A percentile compares a stretch with the other conserved stretches of the same genome.
Evolutionary conservation across 64 coral and sea anemone genomes (phyloP).

Genomic region (Montipora capricornis): DNA sequence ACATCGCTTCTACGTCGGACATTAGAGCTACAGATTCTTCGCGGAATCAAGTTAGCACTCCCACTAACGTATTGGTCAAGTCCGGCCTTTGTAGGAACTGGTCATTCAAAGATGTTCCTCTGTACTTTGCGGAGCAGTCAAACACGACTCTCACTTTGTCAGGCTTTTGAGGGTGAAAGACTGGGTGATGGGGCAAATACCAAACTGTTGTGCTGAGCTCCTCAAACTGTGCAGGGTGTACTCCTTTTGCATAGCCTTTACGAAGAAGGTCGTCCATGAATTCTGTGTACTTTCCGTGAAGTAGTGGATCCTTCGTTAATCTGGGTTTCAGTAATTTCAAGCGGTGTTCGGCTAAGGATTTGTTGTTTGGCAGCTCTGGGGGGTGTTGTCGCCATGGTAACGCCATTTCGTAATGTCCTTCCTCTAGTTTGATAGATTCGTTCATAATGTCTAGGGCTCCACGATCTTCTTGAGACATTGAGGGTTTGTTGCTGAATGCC

Average conservation of each 20-base stretch:
- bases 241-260: conserved; percentile 36
- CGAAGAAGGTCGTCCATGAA: conserved; percentile 24
- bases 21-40: background rate
- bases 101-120: conserved; percentile 8
- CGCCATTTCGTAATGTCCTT: conserved; percentile 59
- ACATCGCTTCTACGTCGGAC: conserved; percentile 54
- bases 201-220: background rate
- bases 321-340: conserved; percentile 30
- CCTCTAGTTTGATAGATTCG: conserved; percentile 7
- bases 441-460: conserved; percentile 26
- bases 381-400: conserved; percentile 22
- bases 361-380: conserved; percentile 38
- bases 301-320: background rate
- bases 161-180: conserved; percentile 15
- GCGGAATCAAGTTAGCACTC: conserved; percentile 37
- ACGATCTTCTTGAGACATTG: conserved; percentile 45
- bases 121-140: conserved; percentile 15
- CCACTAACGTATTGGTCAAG: conserved; percentile 27
- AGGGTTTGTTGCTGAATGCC: background rate
- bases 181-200: conserved; percentile 25
- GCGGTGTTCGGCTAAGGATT: conserved; percentile 1
- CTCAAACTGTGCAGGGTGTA: background rate
- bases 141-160: too few species aligned
- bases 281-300: conserved; percentile 37
- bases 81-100: background rate